Percentiles rank a stretch among this genome's conserved stretches.
Evolutionary conservation across 2,113 vertebrate genomes (phyloP).

Genomic region (Ardeotis arabs): DNA sequence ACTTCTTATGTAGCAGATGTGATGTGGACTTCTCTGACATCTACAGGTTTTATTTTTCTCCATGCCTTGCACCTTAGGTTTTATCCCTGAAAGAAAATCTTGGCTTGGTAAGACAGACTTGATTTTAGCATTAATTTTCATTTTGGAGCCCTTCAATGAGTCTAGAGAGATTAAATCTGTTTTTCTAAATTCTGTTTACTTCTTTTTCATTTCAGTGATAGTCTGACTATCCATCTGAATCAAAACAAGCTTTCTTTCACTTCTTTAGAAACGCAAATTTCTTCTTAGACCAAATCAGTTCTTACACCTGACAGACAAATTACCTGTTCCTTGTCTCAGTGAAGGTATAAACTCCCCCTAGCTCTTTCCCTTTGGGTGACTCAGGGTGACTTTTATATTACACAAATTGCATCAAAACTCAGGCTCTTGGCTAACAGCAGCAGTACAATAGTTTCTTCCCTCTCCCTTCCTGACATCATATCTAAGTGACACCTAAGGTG

Average conservation of each 20-base stretch:
- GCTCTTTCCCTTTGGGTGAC: background rate
- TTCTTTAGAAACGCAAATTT: background rate
- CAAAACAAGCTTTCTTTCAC: background rate
- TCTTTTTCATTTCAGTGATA: background rate
- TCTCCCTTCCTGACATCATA: background rate
- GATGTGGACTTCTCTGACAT: background rate
- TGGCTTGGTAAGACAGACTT: background rate
- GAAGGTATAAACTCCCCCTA: background rate
- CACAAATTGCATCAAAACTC: background rate
- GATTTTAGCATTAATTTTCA: background rate
- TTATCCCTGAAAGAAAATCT: background rate
- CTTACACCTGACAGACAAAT: background rate
- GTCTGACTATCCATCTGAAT: background rate
- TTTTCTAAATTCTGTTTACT: background rate
- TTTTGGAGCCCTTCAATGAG: background rate
- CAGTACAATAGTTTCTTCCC: background rate
- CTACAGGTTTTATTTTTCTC: background rate
- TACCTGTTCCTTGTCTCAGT: background rate
- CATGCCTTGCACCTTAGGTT: fast-evolving
- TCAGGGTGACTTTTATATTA: background rate
- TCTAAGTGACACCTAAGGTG: background rate
- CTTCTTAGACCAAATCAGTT: background rate
- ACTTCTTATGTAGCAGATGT: background rate
- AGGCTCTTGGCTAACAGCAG: background rate
- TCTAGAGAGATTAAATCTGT: background rate